Evolutionary conservation across 1,140 invertebrate species (phyloP).

Genomic region (Drosophila lacteicornis): DNA sequence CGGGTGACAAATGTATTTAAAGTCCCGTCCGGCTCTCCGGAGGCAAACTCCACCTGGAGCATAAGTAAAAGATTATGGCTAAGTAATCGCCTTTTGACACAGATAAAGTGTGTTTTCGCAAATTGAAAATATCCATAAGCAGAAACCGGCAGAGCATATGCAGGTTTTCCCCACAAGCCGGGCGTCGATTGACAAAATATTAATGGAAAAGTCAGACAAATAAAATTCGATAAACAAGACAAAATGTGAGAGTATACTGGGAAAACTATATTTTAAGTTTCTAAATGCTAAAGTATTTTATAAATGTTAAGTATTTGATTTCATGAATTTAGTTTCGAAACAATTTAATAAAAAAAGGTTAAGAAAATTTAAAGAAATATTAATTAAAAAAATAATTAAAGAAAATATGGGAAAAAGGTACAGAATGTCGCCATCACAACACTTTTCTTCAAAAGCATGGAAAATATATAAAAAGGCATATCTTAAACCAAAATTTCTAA

Average conservation of each 20-base stretch:
- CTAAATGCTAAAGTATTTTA: no score
- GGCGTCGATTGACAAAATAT: slow-evolving; percentile 52
- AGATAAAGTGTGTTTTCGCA: slow-evolving; percentile 22
- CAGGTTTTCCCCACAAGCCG: neutral
- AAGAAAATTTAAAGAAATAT: no score
- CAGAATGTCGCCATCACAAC: no score
- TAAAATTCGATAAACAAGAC: slow-evolving; percentile 22
- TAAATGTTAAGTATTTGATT: no score
- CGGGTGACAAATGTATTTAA: slow-evolving; percentile 33
- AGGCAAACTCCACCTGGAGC: neutral
- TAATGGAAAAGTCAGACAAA: slow-evolving; percentile 52
- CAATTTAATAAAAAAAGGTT: no score
- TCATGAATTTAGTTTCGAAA: no score
- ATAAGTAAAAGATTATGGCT: slow-evolving; percentile 27
- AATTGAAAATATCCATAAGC: slow-evolving; percentile 46
- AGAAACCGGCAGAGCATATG: slow-evolving; percentile 1
- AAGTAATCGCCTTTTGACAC: slow-evolving; percentile 35
- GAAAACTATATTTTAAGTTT: neutral
- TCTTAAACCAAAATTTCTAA: no score
- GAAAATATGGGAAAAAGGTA: no score
- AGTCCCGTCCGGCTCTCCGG: neutral
- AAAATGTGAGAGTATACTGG: neutral
- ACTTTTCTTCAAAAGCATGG: no score
- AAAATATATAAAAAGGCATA: no score
- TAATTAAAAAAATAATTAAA: no score